Percentiles rank a stretch among this genome's conserved stretches.
These are phyloP conservation scores for Ondatra zibethicus DNA, from an alignment of 2,113 vertebrate species.

Conservation along the genomic window DNA sequence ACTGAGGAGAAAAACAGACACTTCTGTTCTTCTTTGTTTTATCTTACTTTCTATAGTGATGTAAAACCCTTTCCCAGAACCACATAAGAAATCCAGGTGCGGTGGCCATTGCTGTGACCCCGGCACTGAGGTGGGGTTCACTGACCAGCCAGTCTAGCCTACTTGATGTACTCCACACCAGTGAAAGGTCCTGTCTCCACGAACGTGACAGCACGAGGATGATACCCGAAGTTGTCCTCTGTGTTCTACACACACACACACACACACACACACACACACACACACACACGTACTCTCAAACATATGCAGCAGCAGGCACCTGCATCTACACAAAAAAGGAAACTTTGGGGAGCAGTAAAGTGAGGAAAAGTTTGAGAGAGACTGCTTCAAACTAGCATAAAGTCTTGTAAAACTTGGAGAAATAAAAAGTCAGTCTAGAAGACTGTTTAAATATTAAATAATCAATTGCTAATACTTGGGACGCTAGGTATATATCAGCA, in stretches of 20 bases:
- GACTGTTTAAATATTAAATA: background rate
- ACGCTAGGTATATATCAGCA: background rate
- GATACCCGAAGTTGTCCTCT: background rate
- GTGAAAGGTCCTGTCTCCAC: background rate
- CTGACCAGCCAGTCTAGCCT: background rate
- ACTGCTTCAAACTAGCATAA: background rate
- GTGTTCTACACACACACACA: background rate
- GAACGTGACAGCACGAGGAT: background rate
- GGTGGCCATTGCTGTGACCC: too few species aligned
- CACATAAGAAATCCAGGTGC: background rate
- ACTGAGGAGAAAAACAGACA: background rate
- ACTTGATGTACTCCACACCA: background rate
- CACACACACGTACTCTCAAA: background rate
- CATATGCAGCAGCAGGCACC: background rate
- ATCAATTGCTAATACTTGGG: background rate
- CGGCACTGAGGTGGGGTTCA: background rate
- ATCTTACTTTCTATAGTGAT: background rate
- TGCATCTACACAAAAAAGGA: background rate
- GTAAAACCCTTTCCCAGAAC: background rate
- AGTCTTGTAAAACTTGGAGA: background rate
- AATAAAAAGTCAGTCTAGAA: constrained; percentile 8
- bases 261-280: background rate
- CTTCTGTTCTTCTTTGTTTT: background rate
- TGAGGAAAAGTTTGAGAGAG: background rate
- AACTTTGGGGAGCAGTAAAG: background rate